Base-by-base conservation (phyloP, 2,888 invertebrate genomes). In the Microctonus aethiopoides region DNA sequence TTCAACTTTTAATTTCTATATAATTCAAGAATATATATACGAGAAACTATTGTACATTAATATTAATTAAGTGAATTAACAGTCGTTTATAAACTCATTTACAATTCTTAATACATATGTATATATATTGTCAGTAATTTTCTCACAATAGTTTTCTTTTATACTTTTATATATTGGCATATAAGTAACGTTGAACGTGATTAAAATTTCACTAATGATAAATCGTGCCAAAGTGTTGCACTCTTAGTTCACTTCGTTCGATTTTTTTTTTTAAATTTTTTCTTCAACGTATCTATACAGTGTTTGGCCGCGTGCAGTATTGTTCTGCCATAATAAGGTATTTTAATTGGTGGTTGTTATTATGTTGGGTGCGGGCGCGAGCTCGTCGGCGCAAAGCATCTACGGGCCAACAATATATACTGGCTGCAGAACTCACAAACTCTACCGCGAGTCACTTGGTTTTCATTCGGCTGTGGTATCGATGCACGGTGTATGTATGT, bases 301-400 rank as follows among this genome's bases (percentile, higher is more conserved):
- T 57, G 20, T 54, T 54, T 39, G 26, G 26, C 3, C 56, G 52
- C 75, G 54, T 56, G 51, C 41, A 46, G 79, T 79, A 81, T 82
- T 82, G 81, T 83, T 80, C 76, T 77, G 72, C 77, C 77, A 76
- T 83, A 83, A 82, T 82, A 83, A 84, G 83, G 84, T 82, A 84
- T 84, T 84, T 84, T 84, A 84, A 84, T 84, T 84, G 83, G 83
- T 78, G 72, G 77, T 79, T 78, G 80, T 80, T 82, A 84, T 84
- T 82, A 83, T 80, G 80, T 83, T 81, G 68, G 75, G 74, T 72
- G 72, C 54, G 72, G 72, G 71, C 16, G 71, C 74, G 67, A 72
- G 69, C 68, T 70, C 67, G 60, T 67, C 39, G 39, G 13, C 11
- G 39, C 39, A 39, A 20, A 46, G 46, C 46, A 46, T 46, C 46